Conservation (phyloP, 2,888 invertebrate genomes). For the Formica aserva region DNA sequence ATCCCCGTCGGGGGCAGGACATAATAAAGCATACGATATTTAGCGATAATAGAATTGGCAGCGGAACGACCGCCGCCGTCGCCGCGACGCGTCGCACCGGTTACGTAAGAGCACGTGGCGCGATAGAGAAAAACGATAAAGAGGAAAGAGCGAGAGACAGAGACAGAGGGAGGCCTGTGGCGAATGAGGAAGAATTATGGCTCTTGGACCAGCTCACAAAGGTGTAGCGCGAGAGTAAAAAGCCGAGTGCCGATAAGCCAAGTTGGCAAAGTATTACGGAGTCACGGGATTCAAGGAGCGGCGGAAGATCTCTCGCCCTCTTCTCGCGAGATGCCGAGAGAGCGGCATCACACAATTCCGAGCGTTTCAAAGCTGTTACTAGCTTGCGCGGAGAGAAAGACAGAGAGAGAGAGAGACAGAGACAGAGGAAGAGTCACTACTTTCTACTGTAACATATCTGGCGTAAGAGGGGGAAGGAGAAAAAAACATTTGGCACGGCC, state of each 20-base stretch:
- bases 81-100: constrained; percentile 26
- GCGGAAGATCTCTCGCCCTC: constrained; percentile 3
- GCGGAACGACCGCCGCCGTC: constrained; percentile 38
- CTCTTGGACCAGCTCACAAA: constrained; percentile 63
- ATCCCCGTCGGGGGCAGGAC: background rate
- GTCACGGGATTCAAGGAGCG: constrained; percentile 47
- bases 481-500: constrained; percentile 62
- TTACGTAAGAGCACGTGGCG: constrained; percentile 56
- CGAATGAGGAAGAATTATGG: constrained; percentile 60
- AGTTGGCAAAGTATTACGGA: constrained; percentile 64
- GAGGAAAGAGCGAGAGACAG: background rate
- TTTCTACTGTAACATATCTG: constrained; percentile 59
- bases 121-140: background rate
- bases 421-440: constrained; percentile 11
- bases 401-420: background rate
- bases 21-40: constrained; percentile 49
- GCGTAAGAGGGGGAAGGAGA: background rate
- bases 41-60: constrained; percentile 75
- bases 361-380: constrained; percentile 25
- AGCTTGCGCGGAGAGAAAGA: background rate
- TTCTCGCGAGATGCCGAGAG: background rate
- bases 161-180: background rate
- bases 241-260: constrained; percentile 69
- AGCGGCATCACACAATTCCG: constrained; percentile 44
- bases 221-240: constrained; percentile 68